These are phyloP conservation scores for Limenitis arthemis DNA, from an alignment of 2,888 invertebrate species.

Conservation along the genomic window DNA sequence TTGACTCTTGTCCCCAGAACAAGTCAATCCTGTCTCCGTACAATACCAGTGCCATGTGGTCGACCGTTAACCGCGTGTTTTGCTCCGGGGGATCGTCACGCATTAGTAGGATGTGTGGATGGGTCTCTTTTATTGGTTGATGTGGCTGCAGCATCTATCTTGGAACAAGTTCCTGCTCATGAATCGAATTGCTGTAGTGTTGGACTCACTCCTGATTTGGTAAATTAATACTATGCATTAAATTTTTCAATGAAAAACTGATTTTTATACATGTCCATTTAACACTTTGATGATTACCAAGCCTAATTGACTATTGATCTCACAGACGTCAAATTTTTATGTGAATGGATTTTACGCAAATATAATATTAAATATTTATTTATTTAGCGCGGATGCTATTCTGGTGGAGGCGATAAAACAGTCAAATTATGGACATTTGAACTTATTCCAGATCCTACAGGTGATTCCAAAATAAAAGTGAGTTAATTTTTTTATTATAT, in stretches of 20 bases:
- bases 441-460: slow-evolving; percentile 77
- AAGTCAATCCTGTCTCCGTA: slow-evolving; percentile 79
- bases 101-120: slow-evolving; percentile 88
- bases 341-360: neutral
- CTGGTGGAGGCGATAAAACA: slow-evolving; percentile 91
- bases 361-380: neutral
- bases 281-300: no score
- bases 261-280: no score
- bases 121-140: slow-evolving; percentile 89
- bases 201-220: slow-evolving; percentile 84
- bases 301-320: no score
- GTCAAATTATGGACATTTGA: slow-evolving; percentile 97
- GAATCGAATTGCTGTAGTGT: slow-evolving; percentile 80
- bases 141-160: slow-evolving; percentile 83
- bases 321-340: no score
- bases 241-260: no score
- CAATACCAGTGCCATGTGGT: slow-evolving; percentile 71
- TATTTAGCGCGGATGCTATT: slow-evolving; percentile 81
- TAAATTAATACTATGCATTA: slow-evolving; percentile 37
- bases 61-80: slow-evolving; percentile 84
- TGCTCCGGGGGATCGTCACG: slow-evolving; percentile 91
- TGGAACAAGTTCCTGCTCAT: slow-evolving; percentile 90
- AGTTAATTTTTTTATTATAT: neutral
- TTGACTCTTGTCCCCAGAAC: slow-evolving; percentile 35
- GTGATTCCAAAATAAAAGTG: slow-evolving; percentile 74